A percentile compares a stretch with the other conserved stretches of the same genome.
These are phyloP conservation scores for Neuroscelio doddi DNA, from an alignment of 2,888 invertebrate species.

Conservation along the genomic window DNA sequence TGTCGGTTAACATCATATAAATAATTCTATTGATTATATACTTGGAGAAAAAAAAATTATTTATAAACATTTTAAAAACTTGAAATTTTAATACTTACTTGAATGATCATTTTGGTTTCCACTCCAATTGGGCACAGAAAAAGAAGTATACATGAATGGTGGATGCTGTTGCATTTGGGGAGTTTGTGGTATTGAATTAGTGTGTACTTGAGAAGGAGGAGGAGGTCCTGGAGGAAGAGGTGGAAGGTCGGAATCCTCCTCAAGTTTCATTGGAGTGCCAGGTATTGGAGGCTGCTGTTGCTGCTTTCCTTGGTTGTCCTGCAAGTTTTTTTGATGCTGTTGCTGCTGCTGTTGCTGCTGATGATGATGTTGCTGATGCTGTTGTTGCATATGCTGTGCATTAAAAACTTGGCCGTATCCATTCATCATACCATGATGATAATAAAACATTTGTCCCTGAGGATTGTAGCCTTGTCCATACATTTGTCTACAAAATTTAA, in stretches of 20 bases:
- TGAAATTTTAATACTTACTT: conserved; percentile 56
- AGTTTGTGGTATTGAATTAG: conserved; percentile 51
- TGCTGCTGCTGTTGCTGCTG: conserved; percentile 51
- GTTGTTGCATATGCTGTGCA: conserved; percentile 56
- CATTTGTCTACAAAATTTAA: conserved; percentile 59
- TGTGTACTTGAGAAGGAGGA: conserved; percentile 64
- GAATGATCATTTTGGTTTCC: conserved; percentile 60
- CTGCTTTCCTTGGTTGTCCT: conserved; percentile 49
- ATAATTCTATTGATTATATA: neutral
- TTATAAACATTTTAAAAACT: too few species aligned
- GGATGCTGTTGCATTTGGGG: conserved; percentile 65
- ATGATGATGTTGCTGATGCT: conserved; percentile 54
- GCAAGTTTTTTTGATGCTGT: conserved; percentile 49
- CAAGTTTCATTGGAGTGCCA: conserved; percentile 73
- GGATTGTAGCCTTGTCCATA: conserved; percentile 64
- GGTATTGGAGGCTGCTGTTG: conserved; percentile 67
- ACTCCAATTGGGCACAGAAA: conserved; percentile 63
- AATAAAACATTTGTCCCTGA: conserved; percentile 67
- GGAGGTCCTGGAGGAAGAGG: conserved; percentile 77
- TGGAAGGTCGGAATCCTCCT: conserved; percentile 73
- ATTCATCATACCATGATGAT: conserved; percentile 66
- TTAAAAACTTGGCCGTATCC: conserved; percentile 65
- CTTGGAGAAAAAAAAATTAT: too few species aligned
- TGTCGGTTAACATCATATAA: neutral
- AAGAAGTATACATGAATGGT: conserved; percentile 59